Percentiles rank a stretch among this genome's conserved stretches.
These are phyloP conservation scores for Brienomyrus brachyistius DNA, from an alignment of 2,113 vertebrate species.

Conservation along the genomic window DNA sequence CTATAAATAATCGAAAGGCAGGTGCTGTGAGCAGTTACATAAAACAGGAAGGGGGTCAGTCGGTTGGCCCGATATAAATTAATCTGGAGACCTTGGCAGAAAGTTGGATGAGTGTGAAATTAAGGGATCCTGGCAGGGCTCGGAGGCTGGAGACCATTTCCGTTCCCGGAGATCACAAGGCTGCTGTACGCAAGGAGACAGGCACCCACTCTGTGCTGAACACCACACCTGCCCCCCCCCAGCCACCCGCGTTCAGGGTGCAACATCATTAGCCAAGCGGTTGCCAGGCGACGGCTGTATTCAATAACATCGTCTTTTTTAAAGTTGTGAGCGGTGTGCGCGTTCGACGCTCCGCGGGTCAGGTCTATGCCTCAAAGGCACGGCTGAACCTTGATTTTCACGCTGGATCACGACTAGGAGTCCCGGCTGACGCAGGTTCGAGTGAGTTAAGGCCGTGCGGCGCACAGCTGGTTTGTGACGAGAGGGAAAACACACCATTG, in stretches of 20 bases:
- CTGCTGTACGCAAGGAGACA: slow-evolving; percentile 15
- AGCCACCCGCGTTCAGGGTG: slow-evolving; percentile 4
- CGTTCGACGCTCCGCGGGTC: neutral
- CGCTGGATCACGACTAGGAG: neutral
- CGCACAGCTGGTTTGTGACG: neutral
- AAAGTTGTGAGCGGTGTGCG: neutral
- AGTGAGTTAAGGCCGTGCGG: neutral
- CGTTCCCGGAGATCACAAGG: slow-evolving; percentile 3
- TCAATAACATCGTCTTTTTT: neutral
- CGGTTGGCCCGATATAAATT: neutral
- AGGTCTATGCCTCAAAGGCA: too few species aligned
- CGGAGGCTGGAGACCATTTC: neutral
- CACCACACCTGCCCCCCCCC: slow-evolving; percentile 19
- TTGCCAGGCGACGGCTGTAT: neutral
- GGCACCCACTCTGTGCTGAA: slow-evolving; percentile 7
- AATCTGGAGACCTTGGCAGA: neutral
- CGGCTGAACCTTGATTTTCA: neutral
- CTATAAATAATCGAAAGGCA: neutral
- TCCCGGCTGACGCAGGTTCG: neutral
- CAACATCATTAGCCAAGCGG: slow-evolving; percentile 1
- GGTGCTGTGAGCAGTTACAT: neutral
- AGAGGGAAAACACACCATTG: neutral
- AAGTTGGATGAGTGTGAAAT: neutral
- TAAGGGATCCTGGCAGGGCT: neutral
- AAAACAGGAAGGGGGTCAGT: neutral